Conservation (phyloP, 1,140 invertebrate genomes). For the Euura lappo region DNA sequence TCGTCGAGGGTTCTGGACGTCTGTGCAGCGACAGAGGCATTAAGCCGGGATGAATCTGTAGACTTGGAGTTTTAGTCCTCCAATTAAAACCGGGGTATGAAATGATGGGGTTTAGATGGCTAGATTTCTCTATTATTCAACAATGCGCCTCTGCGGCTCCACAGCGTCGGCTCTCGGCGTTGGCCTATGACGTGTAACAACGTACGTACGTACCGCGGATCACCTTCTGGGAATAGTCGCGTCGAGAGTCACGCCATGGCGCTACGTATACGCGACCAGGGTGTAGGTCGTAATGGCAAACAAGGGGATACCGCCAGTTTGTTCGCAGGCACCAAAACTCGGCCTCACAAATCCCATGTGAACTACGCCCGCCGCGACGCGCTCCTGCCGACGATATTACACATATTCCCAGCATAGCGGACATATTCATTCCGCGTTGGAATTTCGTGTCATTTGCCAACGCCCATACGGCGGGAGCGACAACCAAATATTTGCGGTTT, state of each 20-base stretch:
- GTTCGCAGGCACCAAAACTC: background rate
- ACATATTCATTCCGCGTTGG: conserved; percentile 18
- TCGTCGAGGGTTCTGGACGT: background rate
- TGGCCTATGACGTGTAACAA: background rate
- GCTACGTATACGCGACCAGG: background rate
- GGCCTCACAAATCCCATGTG: background rate
- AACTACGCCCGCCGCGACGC: background rate
- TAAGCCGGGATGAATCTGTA: background rate
- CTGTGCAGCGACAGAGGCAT: background rate
- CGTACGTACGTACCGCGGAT: background rate
- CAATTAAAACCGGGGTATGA: background rate
- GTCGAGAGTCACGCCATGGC: background rate
- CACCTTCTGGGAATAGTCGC: background rate
- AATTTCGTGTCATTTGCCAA: conserved; percentile 36
- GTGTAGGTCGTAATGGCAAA: too few relatives aligned
- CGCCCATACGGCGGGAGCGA: background rate
- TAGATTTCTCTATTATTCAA: background rate
- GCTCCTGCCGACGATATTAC: conserved; percentile 11
- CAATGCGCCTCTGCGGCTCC: background rate
- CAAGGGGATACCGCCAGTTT: background rate
- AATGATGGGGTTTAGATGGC: background rate
- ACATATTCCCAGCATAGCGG: conserved; percentile 9
- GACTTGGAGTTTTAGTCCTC: background rate
- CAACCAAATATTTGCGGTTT: background rate
- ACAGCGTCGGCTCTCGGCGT: background rate